Conservation (phyloP, 2,888 invertebrate species). For the Drosophila tripunctata region DNA sequence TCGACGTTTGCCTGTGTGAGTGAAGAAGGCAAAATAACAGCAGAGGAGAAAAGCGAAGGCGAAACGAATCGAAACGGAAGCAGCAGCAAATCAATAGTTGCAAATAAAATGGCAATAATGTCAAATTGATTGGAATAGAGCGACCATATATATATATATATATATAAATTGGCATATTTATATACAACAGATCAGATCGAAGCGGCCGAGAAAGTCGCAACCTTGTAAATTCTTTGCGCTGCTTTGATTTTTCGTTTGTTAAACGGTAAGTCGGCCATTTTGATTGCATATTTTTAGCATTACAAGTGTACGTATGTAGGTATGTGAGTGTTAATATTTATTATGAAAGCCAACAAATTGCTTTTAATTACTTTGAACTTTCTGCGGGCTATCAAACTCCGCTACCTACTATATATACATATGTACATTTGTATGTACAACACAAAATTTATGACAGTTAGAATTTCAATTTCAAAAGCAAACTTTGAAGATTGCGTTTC, state of each 20-base stretch:
- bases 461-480: slow-evolving; percentile 43
- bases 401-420: neutral
- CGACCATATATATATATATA: neutral
- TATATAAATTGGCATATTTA: neutral
- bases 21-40: slow-evolving; percentile 23
- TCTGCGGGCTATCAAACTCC: slow-evolving; percentile 31
- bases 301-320: slow-evolving; percentile 4
- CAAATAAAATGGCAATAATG: slow-evolving; percentile 61
- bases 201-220: slow-evolving; percentile 21
- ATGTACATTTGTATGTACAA: slow-evolving; percentile 5
- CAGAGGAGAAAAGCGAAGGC: no score
- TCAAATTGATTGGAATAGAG: slow-evolving; percentile 34
- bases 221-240: slow-evolving; percentile 43
- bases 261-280: slow-evolving; percentile 73
- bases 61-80: slow-evolving; percentile 33
- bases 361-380: slow-evolving; percentile 50
- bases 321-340: slow-evolving; percentile 1
- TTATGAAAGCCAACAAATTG: slow-evolving; percentile 18
- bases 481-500: slow-evolving; percentile 36
- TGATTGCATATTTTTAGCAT: slow-evolving; percentile 50
- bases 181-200: neutral
- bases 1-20: slow-evolving; percentile 18
- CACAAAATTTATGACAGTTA: slow-evolving; percentile 41
- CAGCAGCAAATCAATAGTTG: slow-evolving; percentile 55
- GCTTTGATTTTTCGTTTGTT: slow-evolving; percentile 37